These are phyloP conservation scores for Alca torda DNA, from an alignment of 2,797 vertebrate genomes.

Conservation along the genomic window DNA sequence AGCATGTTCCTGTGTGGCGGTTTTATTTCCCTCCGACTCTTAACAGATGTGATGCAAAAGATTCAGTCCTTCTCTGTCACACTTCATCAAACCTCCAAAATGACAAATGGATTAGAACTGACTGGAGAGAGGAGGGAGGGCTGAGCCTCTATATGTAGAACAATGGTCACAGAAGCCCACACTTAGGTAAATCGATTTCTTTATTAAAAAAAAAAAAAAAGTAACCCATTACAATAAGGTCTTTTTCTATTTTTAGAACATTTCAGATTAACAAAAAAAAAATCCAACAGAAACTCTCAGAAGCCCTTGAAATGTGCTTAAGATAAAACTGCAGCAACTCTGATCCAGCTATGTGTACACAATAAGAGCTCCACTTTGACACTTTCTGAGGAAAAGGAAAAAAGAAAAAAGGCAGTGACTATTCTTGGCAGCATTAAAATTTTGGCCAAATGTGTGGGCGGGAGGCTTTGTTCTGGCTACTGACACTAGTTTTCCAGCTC, in stretches of 20 bases:
- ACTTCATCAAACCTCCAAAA: not conserved
- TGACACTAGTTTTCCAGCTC: not conserved
- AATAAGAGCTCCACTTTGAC: not conserved
- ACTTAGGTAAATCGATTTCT: not conserved
- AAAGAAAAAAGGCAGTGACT: not conserved
- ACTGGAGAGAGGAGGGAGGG: not conserved
- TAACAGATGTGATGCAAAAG: not conserved
- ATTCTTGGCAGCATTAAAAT: not conserved
- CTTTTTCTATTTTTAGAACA: not conserved
- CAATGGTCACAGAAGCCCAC: not conserved
- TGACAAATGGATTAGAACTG: not conserved
- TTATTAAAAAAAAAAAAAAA: not conserved
- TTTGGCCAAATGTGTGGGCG: not conserved
- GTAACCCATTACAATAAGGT: not conserved
- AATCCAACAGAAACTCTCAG: not conserved
- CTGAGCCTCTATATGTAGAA: not conserved
- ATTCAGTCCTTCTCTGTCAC: not conserved
- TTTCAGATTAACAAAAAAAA: not conserved
- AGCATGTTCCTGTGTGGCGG: not conserved
- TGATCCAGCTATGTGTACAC: not conserved
- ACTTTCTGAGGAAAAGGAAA: not conserved
- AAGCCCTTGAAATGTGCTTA: not conserved
- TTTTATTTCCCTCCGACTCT: not conserved
- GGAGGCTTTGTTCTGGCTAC: not conserved
- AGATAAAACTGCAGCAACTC: not conserved